Base-by-base conservation (phyloP, 2,888 invertebrate species). In the Aphodius granarius region DNA sequence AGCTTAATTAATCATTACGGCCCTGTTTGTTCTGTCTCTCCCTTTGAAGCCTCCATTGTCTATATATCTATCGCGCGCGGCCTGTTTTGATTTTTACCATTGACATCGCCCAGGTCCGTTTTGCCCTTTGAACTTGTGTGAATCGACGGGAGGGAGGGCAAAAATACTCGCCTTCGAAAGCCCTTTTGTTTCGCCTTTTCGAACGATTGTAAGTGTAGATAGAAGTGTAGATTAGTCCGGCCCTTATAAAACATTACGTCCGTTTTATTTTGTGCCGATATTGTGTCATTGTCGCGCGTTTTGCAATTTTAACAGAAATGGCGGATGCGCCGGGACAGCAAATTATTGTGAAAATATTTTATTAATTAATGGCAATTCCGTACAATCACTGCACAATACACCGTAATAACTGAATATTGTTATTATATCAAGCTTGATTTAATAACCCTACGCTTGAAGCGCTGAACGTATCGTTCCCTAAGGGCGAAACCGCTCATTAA, bases 1-100 rank as follows among this genome's bases (percentile, higher is more conserved):
- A 6, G 68, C 68, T 68, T 68, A 68, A 68, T 68, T 68, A 68
- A 68, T 68, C 20, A 68, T 68, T 20, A 22, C 18, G 68, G 16
- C 16, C 21, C 68, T 43, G 13, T 43, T 43, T 43, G 43, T 43
- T 43, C 43, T 43, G 43, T 43, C 43, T 43, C 43, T 43, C 43
- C 43, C 43, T 43, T 43, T 13, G 43, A 43, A n/a, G n/a, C 43
- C 43, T 43, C 13, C 13, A 43, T 43, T 43, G 43, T 13, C 9
- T 43, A 2, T 43, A 9, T 2, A 9, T 43, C 43, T 43, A 6
- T 43, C 43, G 6, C 3, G 6, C 43, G 6, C 43, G 6, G 9
- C 13, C 43, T 43, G 2, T 23, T 68, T 68, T 68, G 68, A 68
- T 68, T 68, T 68, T 68, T 68, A 21, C 22, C 20, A 22, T 68